These are phyloP conservation scores for Apostichopus japonicus DNA, from an alignment of 35 echinoderm and acorn worm species.

Conservation along the genomic window DNA sequence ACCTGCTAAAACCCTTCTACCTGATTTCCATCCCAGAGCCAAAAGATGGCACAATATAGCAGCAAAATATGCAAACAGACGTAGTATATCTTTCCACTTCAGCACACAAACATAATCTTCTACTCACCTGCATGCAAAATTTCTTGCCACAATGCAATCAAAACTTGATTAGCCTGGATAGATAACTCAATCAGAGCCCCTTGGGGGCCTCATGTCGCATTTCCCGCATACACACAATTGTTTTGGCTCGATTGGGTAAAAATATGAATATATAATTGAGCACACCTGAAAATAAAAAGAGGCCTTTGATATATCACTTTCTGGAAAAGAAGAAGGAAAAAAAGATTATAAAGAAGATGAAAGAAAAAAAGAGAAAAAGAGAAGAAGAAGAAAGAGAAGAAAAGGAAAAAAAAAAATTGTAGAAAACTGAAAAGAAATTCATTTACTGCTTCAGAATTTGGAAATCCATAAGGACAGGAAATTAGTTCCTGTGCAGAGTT, in stretches of 20 bases:
- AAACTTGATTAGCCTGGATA: slow-evolving; percentile 65
- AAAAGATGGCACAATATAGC: slow-evolving; percentile 39
- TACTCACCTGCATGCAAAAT: slow-evolving; percentile 59
- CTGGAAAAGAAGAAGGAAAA: neutral
- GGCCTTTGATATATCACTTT: slow-evolving; percentile 45
- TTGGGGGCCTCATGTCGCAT: slow-evolving; percentile 50
- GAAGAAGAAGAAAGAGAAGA: neutral
- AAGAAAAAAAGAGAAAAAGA: neutral
- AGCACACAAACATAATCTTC: slow-evolving; percentile 58
- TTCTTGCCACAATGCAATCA: slow-evolving; percentile 58
- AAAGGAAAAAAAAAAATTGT: neutral
- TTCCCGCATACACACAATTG: slow-evolving; percentile 51
- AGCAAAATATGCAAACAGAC: slow-evolving; percentile 56
- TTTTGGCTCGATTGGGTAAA: slow-evolving; percentile 60
- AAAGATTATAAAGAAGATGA: neutral
- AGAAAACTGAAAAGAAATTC: slow-evolving; percentile 31
- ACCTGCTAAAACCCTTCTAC: slow-evolving; percentile 50
- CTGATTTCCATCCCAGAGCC: slow-evolving; percentile 34
- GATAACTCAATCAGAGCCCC: slow-evolving; percentile 58
- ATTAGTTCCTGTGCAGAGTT: slow-evolving; percentile 58
- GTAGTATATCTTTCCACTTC: slow-evolving; percentile 56
- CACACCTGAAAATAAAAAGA: slow-evolving; percentile 56
- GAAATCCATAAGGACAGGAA: slow-evolving; percentile 61
- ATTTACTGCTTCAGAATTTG: slow-evolving; percentile 50
- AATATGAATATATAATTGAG: slow-evolving; percentile 69